These are phyloP conservation scores for Apogon hyalosoma DNA, from an alignment of 2,797 vertebrate species.

Conservation along the genomic window DNA sequence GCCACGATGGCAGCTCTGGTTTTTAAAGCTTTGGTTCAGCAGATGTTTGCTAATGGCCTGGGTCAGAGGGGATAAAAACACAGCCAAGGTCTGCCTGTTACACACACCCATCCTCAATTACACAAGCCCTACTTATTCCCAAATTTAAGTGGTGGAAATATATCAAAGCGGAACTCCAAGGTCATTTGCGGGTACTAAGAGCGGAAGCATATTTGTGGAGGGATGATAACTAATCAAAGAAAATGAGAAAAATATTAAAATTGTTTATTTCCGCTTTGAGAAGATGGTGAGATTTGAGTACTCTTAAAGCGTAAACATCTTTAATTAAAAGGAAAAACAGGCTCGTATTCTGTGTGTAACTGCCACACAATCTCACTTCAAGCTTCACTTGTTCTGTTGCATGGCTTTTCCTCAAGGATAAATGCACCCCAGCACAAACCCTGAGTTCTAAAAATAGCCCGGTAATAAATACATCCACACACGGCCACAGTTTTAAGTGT, in stretches of 20 bases:
- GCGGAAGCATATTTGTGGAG: constrained; percentile 5
- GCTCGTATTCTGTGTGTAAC: constrained; percentile 25
- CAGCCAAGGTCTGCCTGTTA: constrained; percentile 46
- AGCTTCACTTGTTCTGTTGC: constrained; percentile 41
- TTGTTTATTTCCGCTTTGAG: constrained; percentile 50
- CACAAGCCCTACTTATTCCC: constrained; percentile 23
- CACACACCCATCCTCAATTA: constrained; percentile 54
- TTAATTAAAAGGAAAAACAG: constrained; percentile 57
- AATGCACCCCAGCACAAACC: constrained; percentile 67
- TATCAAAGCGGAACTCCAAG: constrained; percentile 40
- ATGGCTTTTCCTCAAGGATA: constrained; percentile 57
- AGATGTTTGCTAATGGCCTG: constrained; percentile 72
- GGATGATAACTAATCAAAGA: constrained; percentile 39
- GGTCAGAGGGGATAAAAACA: constrained; percentile 59
- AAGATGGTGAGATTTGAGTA: constrained; percentile 43
- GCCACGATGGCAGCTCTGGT: constrained; percentile 35
- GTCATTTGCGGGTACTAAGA: constrained; percentile 18
- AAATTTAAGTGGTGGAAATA: constrained; percentile 34
- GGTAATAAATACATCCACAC: constrained; percentile 65
- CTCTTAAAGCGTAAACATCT: constrained; percentile 53
- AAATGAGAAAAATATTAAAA: constrained; percentile 18
- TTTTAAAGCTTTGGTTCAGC: constrained; percentile 53
- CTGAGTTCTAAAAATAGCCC: constrained; percentile 74
- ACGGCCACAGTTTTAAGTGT: constrained; percentile 47
- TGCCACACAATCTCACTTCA: constrained; percentile 14